phyloP scores from a whole-genome alignment of 2,888 invertebrate genomes.

The Micoletzkya japonica region DNA sequence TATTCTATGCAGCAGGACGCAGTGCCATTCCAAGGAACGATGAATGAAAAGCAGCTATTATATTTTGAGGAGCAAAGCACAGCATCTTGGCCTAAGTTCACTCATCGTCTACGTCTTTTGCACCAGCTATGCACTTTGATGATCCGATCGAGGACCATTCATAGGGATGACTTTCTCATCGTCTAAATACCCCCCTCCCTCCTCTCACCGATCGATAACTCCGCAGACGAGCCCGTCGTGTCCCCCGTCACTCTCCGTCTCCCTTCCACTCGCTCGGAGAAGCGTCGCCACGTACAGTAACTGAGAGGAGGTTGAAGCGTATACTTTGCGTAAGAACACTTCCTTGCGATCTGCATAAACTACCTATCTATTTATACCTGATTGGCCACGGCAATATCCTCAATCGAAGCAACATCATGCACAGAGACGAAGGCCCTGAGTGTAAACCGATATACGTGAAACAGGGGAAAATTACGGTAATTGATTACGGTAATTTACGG shows the following conservation, averaged over 20 bases:
- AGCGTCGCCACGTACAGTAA: constrained; percentile 10
- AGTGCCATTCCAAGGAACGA: neutral
- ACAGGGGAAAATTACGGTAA: constrained; percentile 2
- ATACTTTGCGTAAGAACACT: neutral
- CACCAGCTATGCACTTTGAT: no score
- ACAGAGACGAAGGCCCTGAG: constrained; percentile 13
- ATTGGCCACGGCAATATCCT: neutral
- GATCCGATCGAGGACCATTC: no score
- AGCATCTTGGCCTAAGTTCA: no score
- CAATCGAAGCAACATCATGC: constrained; percentile 1
- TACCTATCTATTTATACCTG: neutral
- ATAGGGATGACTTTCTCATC: no score
- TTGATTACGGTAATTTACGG: no score
- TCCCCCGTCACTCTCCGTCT: neutral
- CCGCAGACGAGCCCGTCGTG: constrained; percentile 3
- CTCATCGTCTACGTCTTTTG: no score
- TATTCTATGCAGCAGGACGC: no score
- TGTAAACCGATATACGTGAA: constrained; percentile 1
- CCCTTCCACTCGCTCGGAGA: constrained; percentile 1
- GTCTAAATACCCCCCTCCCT: no score
- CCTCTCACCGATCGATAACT: constrained; percentile 13
- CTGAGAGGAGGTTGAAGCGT: neutral
- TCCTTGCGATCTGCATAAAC: neutral
- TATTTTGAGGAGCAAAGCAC: no score
- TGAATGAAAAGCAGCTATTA: no score